Evolutionary conservation across 2,113 vertebrate species (phyloP), one percentile per base, ranked within the genome.

Genomic region (Carlito syrichta): DNA sequence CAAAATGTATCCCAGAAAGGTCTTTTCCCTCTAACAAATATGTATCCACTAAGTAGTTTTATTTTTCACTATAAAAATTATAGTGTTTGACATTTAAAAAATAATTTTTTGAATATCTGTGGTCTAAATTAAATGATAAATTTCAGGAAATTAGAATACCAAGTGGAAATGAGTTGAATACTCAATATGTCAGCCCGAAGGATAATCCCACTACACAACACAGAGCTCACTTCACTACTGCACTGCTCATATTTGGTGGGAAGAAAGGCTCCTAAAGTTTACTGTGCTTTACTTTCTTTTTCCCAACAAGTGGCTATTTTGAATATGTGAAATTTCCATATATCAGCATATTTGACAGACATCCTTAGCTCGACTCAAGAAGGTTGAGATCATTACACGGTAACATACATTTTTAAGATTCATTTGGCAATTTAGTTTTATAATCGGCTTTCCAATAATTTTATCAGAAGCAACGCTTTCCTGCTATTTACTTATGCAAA

Each of bases 211-310:
- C 23, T 2, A 25, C 14, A 27, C 38, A 3, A 16, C 1, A 8
- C 13, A 35, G 0, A 68, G 4, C 12, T 52, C 27, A 30, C 7
- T 0, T 4, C 1, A 11, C 32, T 23, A 8, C 3, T 13, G 25
- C 4, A 7, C 27, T 66, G 43, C 40, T 22, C 73, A 32, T 3
- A 35, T n/a, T 60, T 19, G 4, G 4, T 23, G 48, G 3, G 2
- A 81, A 19, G n/a, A 27, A 54, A 40, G 19, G 7, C 5, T 48
- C 35, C 14, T 32, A 23, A 17, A 12, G 66, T 0, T 17, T 4
- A 40, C 35, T 0, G 1, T 3, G 5, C 5, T 30, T 77, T 12
- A 38, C 50, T 91, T 23, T 12, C n/a, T 7, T 83, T 84, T 83
- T 19, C 73, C 3, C 40, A 58, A 6, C 2, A 8, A 0, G 19